Evolutionary conservation across 1,140 invertebrate species (phyloP), one percentile per base, ranked within the genome.

Genomic region (Heliconius melpomene): DNA sequence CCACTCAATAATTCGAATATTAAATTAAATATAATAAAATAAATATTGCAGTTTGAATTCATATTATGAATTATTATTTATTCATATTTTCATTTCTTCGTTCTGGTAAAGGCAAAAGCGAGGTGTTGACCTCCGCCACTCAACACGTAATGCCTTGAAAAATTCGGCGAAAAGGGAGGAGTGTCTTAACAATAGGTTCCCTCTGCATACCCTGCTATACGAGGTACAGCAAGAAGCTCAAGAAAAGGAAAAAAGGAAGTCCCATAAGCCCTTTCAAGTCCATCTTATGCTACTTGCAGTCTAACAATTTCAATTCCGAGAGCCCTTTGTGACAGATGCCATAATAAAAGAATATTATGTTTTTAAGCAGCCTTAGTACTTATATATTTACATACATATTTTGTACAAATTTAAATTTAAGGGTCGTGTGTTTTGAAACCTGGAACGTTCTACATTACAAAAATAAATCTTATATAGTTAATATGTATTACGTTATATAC

Each of bases 361-460:
- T 29, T 6, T 38, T 72, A 72, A 72, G 71, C 29, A 72, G 36
- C 71, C 32, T 72, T 38, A 72, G 36, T 72, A n/a, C 8, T 38
- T 72, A 72, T 83, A 84, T 85, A 86, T 87, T 82, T 87, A 86
- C 75, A 86, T 79, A 78, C 79, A 77, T 46, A 46, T 73, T 80
- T 77, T 81, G 60, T 81, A 81, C 80, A 81, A 36, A 23, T 74
- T 70, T 66, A 71, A 74, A 20, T 73, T 74, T 75, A 75, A 74
- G 80, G 77, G 75, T 91, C 91, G 89, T 91, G 86, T 90, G 89
- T 89, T 83, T 79, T 86, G 88, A 91, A 91, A 92, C 89, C 88
- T 88, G 85, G 84, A 83, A 80, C 83, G 38, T 76, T 84, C 83
- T 89, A 86, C 80, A 84, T 90, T 93, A 93, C 84, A 93, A 93